These are phyloP conservation scores for Heterotilapia buettikoferi DNA, from an alignment of 2,113 vertebrate genomes.

Conservation along the genomic window DNA sequence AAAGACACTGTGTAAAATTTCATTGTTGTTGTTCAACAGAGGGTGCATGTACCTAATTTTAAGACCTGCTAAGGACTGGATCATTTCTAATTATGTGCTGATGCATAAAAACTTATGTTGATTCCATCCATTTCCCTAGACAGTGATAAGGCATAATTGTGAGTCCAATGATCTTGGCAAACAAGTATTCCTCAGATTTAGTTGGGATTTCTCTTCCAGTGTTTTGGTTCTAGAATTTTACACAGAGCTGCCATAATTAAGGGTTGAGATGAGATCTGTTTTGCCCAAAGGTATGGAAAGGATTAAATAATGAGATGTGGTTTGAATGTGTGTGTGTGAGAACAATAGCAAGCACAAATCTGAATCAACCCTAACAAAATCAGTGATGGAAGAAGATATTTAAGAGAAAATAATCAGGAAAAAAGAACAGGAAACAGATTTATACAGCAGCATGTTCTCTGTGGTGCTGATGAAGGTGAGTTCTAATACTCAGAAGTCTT, in stretches of 20 bases:
- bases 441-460: background rate
- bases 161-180: background rate
- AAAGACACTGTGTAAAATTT: background rate
- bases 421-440: background rate
- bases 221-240: background rate
- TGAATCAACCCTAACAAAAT: background rate
- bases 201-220: background rate
- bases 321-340: background rate
- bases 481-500: conserved; percentile 8
- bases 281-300: background rate
- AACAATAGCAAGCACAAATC: background rate
- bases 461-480: conserved; percentile 12
- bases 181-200: background rate
- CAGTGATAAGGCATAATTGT: background rate
- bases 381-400: background rate
- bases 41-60: background rate
- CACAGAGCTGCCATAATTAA: background rate
- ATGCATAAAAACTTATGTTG: background rate
- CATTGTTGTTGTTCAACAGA: background rate
- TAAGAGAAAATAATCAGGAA: background rate
- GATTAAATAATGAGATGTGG: background rate
- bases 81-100: background rate
- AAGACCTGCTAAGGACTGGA: background rate
- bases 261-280: background rate
- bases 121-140: background rate